Evolutionary conservation across 2,888 invertebrate genomes (phyloP).

Genomic region (Perdita meconis): DNA sequence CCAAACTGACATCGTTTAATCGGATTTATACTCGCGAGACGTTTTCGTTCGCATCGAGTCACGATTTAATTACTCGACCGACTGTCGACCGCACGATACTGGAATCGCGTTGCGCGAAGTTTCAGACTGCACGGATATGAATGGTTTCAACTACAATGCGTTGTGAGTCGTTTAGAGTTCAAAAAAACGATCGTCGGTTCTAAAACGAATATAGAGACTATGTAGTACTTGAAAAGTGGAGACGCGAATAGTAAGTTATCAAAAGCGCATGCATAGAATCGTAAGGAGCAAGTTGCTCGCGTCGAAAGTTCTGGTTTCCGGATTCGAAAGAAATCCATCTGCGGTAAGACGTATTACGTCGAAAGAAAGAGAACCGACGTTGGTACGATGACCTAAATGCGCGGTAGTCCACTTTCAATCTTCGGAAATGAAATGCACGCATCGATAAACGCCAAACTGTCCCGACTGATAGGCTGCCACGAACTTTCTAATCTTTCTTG

Average conservation of each 20-base stretch:
- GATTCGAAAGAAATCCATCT: slow-evolving; percentile 26
- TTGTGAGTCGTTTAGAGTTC: neutral
- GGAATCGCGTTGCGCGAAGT: no score
- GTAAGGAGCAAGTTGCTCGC: no score
- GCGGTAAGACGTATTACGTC: slow-evolving; percentile 33
- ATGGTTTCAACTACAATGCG: neutral
- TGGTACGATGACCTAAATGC: slow-evolving; percentile 61
- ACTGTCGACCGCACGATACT: no score
- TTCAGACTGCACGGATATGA: no score
- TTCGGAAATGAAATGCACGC: slow-evolving; percentile 50
- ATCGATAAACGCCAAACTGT: slow-evolving; percentile 53
- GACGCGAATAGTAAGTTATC: no score
- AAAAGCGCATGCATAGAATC: no score
- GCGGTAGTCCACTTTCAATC: slow-evolving; percentile 62
- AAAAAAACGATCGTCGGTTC: no score
- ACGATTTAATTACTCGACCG: neutral
- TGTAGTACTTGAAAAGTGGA: no score
- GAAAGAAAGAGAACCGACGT: slow-evolving; percentile 49
- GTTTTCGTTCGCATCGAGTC: slow-evolving; percentile 17
- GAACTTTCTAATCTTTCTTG: neutral
- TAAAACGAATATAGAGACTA: no score
- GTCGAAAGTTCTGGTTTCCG: no score
- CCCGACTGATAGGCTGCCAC: slow-evolving; percentile 1
- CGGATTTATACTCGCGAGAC: slow-evolving; percentile 11
- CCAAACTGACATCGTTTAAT: slow-evolving; percentile 24